Evolutionary conservation across 2,113 vertebrate genomes (phyloP).

Genomic region (Rafetus swinhoei): DNA sequence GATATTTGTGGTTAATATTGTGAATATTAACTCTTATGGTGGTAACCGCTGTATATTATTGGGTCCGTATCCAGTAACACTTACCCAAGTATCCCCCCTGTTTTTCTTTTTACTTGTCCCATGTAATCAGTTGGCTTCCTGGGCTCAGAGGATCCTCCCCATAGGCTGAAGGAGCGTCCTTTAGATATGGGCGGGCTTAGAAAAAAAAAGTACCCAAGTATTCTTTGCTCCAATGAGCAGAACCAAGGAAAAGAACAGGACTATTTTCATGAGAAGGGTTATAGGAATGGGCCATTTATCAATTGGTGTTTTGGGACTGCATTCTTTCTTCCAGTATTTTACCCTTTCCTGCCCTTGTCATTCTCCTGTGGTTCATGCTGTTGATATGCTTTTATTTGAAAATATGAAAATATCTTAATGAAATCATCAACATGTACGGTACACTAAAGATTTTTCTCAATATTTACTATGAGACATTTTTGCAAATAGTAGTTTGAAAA

Average conservation of each 20-base stretch:
- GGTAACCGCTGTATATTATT: neutral
- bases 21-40: neutral
- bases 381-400: neutral
- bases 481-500: too few species aligned
- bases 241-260: neutral
- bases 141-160: too few species aligned
- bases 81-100: neutral
- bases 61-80: neutral
- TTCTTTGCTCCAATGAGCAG: neutral
- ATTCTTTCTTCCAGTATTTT: neutral
- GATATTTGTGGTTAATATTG: neutral
- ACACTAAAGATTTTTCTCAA: too few species aligned
- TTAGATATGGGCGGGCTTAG: too few species aligned
- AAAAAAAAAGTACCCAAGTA: too few species aligned
- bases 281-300: neutral
- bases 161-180: too few species aligned
- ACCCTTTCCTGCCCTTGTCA: neutral
- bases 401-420: too few species aligned
- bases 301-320: fast-evolving
- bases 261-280: neutral
- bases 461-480: too few species aligned
- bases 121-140: too few species aligned
- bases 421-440: too few species aligned
- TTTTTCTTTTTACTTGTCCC: too few species aligned
- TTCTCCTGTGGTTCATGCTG: neutral